Evolutionary conservation across 2,888 invertebrate genomes (phyloP).

Genomic region (Eupithecia pulchellata): DNA sequence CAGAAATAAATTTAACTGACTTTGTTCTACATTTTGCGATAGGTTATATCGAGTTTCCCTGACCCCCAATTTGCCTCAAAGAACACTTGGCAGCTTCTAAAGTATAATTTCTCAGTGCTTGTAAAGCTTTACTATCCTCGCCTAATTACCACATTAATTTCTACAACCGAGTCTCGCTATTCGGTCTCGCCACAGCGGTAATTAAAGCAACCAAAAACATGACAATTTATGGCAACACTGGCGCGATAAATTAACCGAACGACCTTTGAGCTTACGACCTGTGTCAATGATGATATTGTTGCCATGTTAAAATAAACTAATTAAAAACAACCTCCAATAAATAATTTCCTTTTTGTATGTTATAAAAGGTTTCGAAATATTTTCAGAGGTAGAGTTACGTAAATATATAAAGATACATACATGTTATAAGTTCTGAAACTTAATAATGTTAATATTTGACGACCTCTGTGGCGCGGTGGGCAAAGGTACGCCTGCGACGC

Average conservation of each 20-base stretch:
- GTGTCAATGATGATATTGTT: conserved; percentile 53
- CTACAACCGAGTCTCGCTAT: conserved; percentile 54
- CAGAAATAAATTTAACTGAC: no score
- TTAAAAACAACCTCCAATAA: not conserved
- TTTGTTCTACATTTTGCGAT: not conserved
- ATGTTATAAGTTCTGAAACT: not conserved
- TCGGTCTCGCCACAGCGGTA: conserved; percentile 57
- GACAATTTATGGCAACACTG: conserved; percentile 66
- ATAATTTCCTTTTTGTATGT: not conserved
- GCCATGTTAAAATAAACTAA: conserved; percentile 21
- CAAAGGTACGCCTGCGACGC: no score
- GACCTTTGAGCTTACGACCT: conserved; percentile 47
- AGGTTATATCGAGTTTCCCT: not conserved
- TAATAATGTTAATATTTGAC: not conserved
- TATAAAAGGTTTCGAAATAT: not conserved
- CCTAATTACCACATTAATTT: conserved; percentile 62
- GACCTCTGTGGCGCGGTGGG: no score
- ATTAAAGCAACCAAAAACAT: conserved; percentile 65
- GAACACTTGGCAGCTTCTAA: not conserved
- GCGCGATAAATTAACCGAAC: conserved; percentile 59
- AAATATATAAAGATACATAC: not conserved
- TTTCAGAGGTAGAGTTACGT: not conserved
- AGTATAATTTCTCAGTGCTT: not conserved
- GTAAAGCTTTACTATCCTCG: conserved; percentile 17
- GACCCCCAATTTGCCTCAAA: not conserved